Evolutionary conservation across 2,113 vertebrate genomes (phyloP), one percentile per base, ranked within the genome.

Genomic region (Ochotona princeps): DNA sequence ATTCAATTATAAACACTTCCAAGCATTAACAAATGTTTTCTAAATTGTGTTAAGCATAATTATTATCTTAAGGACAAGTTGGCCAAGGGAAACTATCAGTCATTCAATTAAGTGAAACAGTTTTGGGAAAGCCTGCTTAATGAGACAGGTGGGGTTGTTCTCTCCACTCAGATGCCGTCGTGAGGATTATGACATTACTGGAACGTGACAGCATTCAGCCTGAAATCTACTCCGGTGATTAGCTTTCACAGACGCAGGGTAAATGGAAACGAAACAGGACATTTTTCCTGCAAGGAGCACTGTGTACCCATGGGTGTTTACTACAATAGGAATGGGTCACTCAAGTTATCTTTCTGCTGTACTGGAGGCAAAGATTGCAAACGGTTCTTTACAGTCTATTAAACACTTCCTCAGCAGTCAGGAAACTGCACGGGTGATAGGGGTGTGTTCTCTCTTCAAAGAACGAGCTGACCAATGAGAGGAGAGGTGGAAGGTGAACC

Each of bases 11-110:
- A 83, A 83, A 83, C 83, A 51, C 54, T 57, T 57, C 74, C 63
- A 90, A 44, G 57, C 23, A 51, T 57, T 89, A 44, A 44, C 38
- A 67, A n/a, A 21, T 79, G 73, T 83, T 75, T 87, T 73, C 47
- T 78, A 73, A 93, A 60, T 28, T 85, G 70, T 86, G 28, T 44
- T 80, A 65, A 67, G 78, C 26, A 35, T 32, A 67, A 47, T 84
- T 54, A 57, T 30, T 54, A 47, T 11, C 80, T 6, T n/a, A 69
- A 92, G 15, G 79, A 76, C 30, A 88, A 95, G 69, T 0, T 47
- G 26, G 63, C 51, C 60, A 65, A 65, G 30, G 89, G 70, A 93
- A 80, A 90, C 8, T 20, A 81, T 26, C 80, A 86, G 67, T 75
- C 65, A 83, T 21, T 83, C 81, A 61, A 66, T 18, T 30, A 79